Conservation (phyloP, 2,113 vertebrate genomes). For the Channa maculata region DNA sequence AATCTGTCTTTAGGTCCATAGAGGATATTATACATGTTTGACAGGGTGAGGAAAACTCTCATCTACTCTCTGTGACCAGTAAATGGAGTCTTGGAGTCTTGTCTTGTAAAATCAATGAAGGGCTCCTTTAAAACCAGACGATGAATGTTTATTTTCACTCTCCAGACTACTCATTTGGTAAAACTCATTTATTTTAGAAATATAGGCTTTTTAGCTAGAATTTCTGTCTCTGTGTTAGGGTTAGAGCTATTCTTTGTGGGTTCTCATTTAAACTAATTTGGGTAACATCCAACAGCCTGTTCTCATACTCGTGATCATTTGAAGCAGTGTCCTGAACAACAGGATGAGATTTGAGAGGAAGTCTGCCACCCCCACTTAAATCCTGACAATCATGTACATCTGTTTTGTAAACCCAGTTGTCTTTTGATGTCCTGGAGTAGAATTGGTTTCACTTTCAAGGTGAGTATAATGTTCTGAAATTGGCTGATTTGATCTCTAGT, state of each 20-base stretch:
- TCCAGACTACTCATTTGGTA: not conserved
- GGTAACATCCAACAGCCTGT: constrained; percentile 12
- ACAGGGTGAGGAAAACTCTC: not conserved
- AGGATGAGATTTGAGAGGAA: constrained; percentile 27
- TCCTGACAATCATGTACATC: constrained; percentile 1
- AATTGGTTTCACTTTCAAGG: not conserved
- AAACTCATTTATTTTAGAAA: constrained; percentile 15
- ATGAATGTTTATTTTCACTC: constrained; percentile 4
- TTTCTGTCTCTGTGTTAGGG: constrained; percentile 4
- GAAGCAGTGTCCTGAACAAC: constrained; percentile 19
- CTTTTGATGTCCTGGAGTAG: not conserved
- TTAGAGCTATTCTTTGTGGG: not conserved
- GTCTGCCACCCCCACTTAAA: not conserved
- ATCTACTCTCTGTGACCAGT: not conserved
- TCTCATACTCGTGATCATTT: constrained; percentile 24
- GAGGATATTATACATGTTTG: not conserved
- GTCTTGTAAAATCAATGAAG: constrained; percentile 9
- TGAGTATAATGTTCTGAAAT: not conserved
- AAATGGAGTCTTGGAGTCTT: not conserved
- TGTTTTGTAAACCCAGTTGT: not conserved
- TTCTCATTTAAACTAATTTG: constrained; percentile 2
- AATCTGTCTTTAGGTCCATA: not conserved
- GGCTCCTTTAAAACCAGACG: constrained; percentile 13
- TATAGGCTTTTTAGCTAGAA: not conserved
- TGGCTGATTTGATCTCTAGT: not conserved